Base-by-base conservation (phyloP, 2,113 vertebrate species). In the Alosa alosa region DNA sequence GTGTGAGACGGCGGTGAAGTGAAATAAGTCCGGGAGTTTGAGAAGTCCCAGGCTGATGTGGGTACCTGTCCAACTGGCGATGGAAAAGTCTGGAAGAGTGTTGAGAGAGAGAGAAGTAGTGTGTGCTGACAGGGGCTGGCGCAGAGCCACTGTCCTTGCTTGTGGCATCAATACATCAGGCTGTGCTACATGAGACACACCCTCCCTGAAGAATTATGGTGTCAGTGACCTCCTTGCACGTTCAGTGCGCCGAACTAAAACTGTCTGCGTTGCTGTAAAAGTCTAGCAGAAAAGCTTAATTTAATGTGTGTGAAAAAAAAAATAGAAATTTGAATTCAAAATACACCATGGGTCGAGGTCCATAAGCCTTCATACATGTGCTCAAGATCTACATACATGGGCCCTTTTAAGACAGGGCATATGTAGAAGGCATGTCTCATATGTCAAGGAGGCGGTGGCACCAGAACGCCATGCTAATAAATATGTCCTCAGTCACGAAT, bases 101-200 rank as follows among this genome's bases (percentile, higher is more conserved):
- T 72, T 7, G 55, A 47, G 50, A 84, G 60, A 84, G 25, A 57
- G 25, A 81, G 45, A 83, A 46, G 15, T 36, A 64, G 57, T 50
- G 64, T 39, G 68, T 36, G 72, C 72, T 39, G 72, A 78, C 72
- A 78, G 31, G 72, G n/a, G 36, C 60, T 84, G 87, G 84, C 81
- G 75, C 18, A n/a, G 20, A 81, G 86, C 84, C 87, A 88, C 85
- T 44, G 44, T 64, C 82, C 84, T 82, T 64, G 49, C 86, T 85
- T 87, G 87, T 78, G 78, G 88, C 84, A 89, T 84, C 84, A 86
- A 87, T 83, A 85, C 82, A 85, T 82, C 39, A 82, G 85, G 55
- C 57, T 60, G 47, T 84, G 20, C 11, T 49, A 52, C n/a, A 50
- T 39, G 25, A 82, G 68, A 72, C 86, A 86, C 85, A 84, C 84